Evolutionary conservation across 1,140 invertebrate genomes (phyloP).

Genomic region (Drosophila kohkoa): DNA sequence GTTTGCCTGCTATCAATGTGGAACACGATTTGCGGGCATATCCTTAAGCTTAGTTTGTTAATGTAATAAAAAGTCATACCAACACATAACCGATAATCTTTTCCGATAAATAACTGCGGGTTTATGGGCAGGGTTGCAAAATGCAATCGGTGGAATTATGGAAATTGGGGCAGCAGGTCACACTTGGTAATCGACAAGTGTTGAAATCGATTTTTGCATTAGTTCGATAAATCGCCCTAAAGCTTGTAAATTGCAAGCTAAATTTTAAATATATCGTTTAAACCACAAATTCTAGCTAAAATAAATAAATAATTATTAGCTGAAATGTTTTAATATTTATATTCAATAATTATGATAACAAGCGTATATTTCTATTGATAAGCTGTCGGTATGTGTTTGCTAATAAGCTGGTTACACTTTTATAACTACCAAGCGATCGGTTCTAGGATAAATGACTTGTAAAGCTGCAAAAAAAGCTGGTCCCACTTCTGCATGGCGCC

Average conservation of each 20-base stretch:
- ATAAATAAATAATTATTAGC: no score
- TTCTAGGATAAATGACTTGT: not conserved
- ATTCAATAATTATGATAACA: no score
- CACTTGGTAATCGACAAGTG: no score
- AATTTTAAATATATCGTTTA: no score
- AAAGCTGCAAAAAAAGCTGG: not conserved
- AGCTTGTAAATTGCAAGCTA: not conserved
- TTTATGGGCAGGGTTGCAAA: no score
- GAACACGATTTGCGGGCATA: not conserved
- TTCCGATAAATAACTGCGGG: not conserved
- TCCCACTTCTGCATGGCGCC: not conserved
- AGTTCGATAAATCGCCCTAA: not conserved
- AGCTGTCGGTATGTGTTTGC: not conserved
- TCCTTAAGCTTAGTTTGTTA: not conserved
- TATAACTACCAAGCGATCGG: not conserved
- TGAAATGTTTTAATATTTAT: no score
- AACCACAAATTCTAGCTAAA: no score
- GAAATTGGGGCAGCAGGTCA: no score
- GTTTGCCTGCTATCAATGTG: not conserved
- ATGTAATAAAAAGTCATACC: conserved; percentile 21
- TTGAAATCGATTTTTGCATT: not conserved
- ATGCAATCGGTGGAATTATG: no score
- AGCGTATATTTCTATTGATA: no score
- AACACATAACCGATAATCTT: not conserved
- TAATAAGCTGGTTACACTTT: not conserved